Percentiles rank a stretch among this genome's conserved stretches.
Conservation (phyloP, 1,140 invertebrate genomes). For the Drosophila mojavensis region DNA sequence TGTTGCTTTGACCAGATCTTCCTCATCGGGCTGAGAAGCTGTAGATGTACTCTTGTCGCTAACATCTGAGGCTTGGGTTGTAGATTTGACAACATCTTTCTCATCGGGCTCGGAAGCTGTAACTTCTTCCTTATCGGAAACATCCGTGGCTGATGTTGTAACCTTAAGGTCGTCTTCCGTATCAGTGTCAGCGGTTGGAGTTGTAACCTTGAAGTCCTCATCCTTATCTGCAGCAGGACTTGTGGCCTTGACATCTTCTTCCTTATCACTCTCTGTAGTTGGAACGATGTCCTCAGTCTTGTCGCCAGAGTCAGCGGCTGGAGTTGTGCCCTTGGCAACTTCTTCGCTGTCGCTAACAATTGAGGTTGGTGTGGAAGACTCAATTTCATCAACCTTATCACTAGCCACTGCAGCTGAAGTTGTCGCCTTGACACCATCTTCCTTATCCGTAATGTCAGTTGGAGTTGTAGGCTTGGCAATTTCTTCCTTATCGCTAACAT, state of each 20-base stretch:
- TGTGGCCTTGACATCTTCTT: constrained; percentile 1
- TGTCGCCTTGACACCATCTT: constrained; percentile 1
- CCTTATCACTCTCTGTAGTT: neutral
- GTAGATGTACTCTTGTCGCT: neutral
- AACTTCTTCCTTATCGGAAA: neutral
- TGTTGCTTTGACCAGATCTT: neutral
- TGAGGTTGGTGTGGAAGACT: neutral
- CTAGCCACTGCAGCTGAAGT: neutral
- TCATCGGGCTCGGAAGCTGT: neutral
- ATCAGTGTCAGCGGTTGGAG: neutral
- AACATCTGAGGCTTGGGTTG: constrained; percentile 1
- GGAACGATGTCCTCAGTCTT: constrained; percentile 5
- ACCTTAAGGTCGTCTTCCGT: neutral
- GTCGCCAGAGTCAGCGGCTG: neutral
- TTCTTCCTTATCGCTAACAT: neutral
- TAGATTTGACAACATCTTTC: neutral
- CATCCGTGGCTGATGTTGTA: constrained; percentile 4
- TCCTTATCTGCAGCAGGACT: neutral
- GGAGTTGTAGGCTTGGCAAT: constrained; percentile 6
- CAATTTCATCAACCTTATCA: neutral
- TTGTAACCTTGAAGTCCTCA: neutral
- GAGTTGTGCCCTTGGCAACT: neutral
- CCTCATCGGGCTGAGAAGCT: neutral
- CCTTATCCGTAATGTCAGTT: neutral
- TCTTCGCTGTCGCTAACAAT: neutral